Evolutionary conservation across 2,797 vertebrate genomes (phyloP), one percentile per base, ranked within the genome.

Genomic region (Peromyscus eremicus): DNA sequence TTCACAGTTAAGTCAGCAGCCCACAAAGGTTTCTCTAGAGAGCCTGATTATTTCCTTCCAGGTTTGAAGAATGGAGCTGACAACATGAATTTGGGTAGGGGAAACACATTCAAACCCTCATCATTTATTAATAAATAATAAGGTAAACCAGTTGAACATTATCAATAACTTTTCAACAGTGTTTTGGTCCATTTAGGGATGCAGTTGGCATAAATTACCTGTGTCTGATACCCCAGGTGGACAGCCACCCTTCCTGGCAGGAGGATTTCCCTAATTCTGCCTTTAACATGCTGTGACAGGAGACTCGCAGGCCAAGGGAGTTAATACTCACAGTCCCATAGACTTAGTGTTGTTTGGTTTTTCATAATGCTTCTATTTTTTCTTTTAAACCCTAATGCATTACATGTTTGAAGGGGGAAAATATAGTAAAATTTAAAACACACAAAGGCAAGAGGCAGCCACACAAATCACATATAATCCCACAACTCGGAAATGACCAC

Each of bases 1-100:
- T 92, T 92, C 71, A 37, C 76, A 82, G 96, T 96, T 92, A 92
- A 93, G 93, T 94, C 94, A 83, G 76, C 75, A 85, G 57, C 77
- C 79, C 52, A 91, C n/a, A 17, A 83, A 89, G 23, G 0, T 92
- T 94, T 77, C 88, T 95, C 81, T 60, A 75, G 77, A 52, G 92
- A 91, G 89, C 52, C 5, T 55, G 73, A 79, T 66, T 62, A 82
- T 95, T 95, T 96, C 89, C 73, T 92, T 94, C 77, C 75, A 66
- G 66, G 34, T 92, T 90, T 91, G 37, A 96, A 97, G 91, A 52
- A 76, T 68, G 52, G 76, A 91, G 87, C 37, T 79, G 77, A 93
- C 25, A 91, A 87, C n/a, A 94, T 86, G 84, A 86, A 82, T 89
- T 95, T 88, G 81, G 90, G 71, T 93, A 40, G 37, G 37, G 89